Percentiles rank a stretch among this genome's conserved stretches.
These are phyloP conservation scores for Hypselothyrea guttata DNA, from an alignment of 2,888 invertebrate genomes.

Conservation along the genomic window DNA sequence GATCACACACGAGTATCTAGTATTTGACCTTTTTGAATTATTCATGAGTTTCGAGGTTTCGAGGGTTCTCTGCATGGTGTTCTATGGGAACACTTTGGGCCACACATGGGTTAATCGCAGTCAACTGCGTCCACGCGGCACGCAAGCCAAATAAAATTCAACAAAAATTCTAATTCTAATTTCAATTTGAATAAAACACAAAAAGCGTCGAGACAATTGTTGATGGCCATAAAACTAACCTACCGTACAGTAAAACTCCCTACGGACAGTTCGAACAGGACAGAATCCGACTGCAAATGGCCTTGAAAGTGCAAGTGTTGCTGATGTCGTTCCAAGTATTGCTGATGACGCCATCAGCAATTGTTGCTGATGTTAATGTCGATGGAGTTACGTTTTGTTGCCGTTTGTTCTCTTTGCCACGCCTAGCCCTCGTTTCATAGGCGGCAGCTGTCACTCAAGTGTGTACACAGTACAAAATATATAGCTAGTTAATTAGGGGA, in stretches of 20 bases:
- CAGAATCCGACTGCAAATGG: constrained; percentile 34
- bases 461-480: background rate
- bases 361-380: background rate
- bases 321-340: background rate
- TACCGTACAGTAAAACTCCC: constrained; percentile 63
- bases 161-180: constrained; percentile 50
- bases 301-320: constrained; percentile 69
- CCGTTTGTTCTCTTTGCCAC: background rate
- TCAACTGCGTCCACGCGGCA: constrained; percentile 67
- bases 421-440: background rate
- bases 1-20: constrained; percentile 17
- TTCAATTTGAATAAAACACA: constrained; percentile 70
- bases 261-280: constrained; percentile 25
- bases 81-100: constrained; percentile 23
- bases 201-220: constrained; percentile 51
- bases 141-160: constrained; percentile 64
- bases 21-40: constrained; percentile 73
- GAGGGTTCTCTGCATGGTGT: constrained; percentile 7
- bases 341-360: constrained; percentile 36
- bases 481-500: too few relatives aligned
- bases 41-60: constrained; percentile 48
- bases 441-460: too few relatives aligned
- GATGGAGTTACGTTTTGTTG: background rate
- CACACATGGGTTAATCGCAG: constrained; percentile 63
- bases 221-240: constrained; percentile 70